Evolutionary conservation across 2,797 vertebrate species (phyloP).

Genomic region (Liasis olivaceus): DNA sequence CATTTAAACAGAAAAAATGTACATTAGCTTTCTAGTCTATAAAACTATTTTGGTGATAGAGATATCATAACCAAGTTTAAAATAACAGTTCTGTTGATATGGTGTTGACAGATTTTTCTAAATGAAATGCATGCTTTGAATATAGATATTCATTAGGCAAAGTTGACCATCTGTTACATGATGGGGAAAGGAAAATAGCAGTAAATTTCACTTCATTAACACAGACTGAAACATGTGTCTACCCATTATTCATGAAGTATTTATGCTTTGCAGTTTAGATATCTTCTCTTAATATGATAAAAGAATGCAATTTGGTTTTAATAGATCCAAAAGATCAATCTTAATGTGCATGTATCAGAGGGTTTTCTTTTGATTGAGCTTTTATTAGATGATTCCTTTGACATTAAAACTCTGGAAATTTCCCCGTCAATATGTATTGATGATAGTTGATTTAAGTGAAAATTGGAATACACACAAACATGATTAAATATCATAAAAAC

Average conservation of each 20-base stretch:
- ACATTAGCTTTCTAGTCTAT: conserved; percentile 51
- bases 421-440: neutral
- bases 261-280: conserved; percentile 25
- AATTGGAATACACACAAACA: neutral
- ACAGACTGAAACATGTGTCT: conserved; percentile 25
- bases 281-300: conserved; percentile 27
- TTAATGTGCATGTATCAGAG: neutral
- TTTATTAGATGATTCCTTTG: neutral
- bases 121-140: conserved; percentile 49
- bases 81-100: conserved; percentile 47
- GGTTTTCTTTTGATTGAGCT: neutral
- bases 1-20: conserved; percentile 57
- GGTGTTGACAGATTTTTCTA: conserved; percentile 44
- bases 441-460: neutral
- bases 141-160: conserved; percentile 15
- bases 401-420: neutral
- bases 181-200: conserved; percentile 44
- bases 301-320: conserved; percentile 1
- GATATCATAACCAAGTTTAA: conserved; percentile 63
- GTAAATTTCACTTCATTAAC: conserved; percentile 4
- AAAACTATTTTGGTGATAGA: conserved; percentile 59
- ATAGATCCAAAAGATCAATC: neutral
- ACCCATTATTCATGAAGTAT: conserved; percentile 47
- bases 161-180: conserved; percentile 55
- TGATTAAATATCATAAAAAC: neutral